Evolutionary conservation across 2,113 vertebrate species (phyloP), one percentile per base, ranked within the genome.

Genomic region (Centropristis striata): DNA sequence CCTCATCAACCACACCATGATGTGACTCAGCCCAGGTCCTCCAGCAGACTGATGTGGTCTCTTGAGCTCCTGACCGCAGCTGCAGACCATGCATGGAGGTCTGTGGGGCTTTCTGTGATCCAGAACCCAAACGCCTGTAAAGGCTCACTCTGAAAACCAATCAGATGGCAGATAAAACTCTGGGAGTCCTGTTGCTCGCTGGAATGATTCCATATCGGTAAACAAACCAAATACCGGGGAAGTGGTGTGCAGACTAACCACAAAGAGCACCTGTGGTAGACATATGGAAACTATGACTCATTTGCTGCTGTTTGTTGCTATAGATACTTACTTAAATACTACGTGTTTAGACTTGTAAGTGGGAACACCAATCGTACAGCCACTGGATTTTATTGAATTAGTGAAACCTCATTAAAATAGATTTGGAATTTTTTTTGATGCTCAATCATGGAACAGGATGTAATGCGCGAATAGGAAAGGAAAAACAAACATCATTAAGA

Each of bases 1-100:
- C 88, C 83, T 94, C 92, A 94, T 91, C 77, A 14, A 89, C 90
- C 92, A 41, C 90, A 88, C 53, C 51, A 37, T 82, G 84, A 88
- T 70, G 74, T 86, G 77, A 90, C 64, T 64, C 71, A 80, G 68
- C 59, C 80, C 49, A 25, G 71, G 74, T 85, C 75, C 81, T 91
- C 69, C 75, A 76, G 86, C 63, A 53, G 67, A 82, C 83, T 82
- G 70, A 87, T 77, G 87, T 81, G 87, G 88, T 80, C 78, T 77
- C 11, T 41, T 75, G 78, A 46, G 82, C 39, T 77, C 58, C 47
- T 41, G 72, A 69, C 71, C 58, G 20, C 85, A 74, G 78, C 46
- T 81, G 79, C 69, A 36, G 32, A 67, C 67, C 77, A 32, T 18
- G 58, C 83, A 70, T 9, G 50, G 76, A 85, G 80, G 81, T 83